phyloP scores from a whole-genome alignment of 2,113 vertebrate genomes.

The Kryptolebias marmoratus region DNA sequence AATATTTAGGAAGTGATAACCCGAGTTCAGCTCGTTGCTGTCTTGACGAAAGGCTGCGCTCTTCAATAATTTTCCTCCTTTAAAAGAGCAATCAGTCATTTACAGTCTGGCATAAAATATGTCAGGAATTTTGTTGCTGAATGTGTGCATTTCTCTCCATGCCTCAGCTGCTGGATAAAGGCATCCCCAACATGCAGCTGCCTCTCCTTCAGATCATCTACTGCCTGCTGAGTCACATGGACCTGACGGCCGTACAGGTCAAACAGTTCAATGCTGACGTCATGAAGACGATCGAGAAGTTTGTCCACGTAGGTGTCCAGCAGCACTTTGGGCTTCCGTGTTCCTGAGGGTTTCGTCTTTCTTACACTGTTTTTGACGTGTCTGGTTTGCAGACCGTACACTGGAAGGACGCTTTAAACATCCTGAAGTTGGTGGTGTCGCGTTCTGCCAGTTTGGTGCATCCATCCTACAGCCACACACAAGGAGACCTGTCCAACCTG shows the following conservation, averaged over 20 bases:
- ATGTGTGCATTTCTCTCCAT: background rate
- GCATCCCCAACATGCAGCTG: conserved; percentile 96
- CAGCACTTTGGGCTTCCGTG: background rate
- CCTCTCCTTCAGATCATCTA: conserved; percentile 96
- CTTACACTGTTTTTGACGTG: conserved; percentile 19
- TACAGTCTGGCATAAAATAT: too few species aligned
- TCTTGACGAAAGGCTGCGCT: too few species aligned
- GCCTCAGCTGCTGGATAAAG: conserved; percentile 92
- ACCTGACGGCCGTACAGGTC: conserved; percentile 90
- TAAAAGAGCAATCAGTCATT: too few species aligned
- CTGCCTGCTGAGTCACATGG: conserved; percentile 96
- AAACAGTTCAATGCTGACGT: conserved; percentile 97
- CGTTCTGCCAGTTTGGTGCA: conserved; percentile 95
- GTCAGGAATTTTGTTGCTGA: too few species aligned
- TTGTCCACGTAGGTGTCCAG: conserved; percentile 86
- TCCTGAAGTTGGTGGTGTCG: conserved; percentile 95
- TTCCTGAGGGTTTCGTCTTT: background rate
- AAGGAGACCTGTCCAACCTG: conserved; percentile 91
- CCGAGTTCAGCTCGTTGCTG: too few species aligned
- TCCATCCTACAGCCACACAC: conserved; percentile 88
- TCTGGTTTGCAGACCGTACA: conserved; percentile 85
- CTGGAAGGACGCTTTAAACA: conserved; percentile 97
- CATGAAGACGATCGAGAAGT: conserved; percentile 97
- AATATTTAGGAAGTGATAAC: too few species aligned
- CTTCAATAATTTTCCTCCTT: too few species aligned